A percentile compares a stretch with the other conserved stretches of the same genome.
These are phyloP conservation scores for Aurelia aurita complex sp. Pacific DNA, from an alignment of 30 jellyfish, hydroid and myxozoan species.

Conservation along the genomic window DNA sequence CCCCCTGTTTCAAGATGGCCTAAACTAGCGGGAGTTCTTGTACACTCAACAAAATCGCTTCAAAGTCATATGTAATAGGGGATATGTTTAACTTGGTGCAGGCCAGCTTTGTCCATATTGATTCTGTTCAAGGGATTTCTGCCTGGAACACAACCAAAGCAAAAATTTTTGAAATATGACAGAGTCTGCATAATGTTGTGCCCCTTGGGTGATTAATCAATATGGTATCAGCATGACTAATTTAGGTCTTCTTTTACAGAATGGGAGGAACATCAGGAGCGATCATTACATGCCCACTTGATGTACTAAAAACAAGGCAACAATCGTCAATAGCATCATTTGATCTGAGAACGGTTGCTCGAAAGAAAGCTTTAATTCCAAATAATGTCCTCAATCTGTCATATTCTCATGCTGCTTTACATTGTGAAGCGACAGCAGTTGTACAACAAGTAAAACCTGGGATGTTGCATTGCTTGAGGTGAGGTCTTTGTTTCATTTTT, in stretches of 20 bases:
- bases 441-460: conserved; percentile 50
- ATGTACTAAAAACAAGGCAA: conserved; percentile 70
- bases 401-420: conserved; percentile 49
- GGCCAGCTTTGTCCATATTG: too few species aligned
- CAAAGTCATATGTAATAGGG: too few species aligned
- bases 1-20: too few species aligned
- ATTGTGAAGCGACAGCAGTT: conserved; percentile 33
- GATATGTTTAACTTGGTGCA: too few species aligned
- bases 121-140: too few species aligned
- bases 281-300: conserved; percentile 70
- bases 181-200: too few species aligned
- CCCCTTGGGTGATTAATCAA: too few species aligned
- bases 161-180: too few species aligned
- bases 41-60: too few species aligned
- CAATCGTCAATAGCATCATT: conserved; percentile 65
- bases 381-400: conserved; percentile 25
- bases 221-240: too few species aligned
- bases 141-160: too few species aligned
- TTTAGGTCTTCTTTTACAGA: conserved; percentile 7
- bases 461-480: conserved; percentile 59
- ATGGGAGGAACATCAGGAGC: conserved; percentile 85
- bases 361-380: conserved; percentile 28
- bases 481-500: background rate
- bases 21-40: too few species aligned
- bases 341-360: conserved; percentile 22